Evolutionary conservation across 64 coral and sea anemone genomes (phyloP).

Genomic region (Catalaphyllia jardinei): DNA sequence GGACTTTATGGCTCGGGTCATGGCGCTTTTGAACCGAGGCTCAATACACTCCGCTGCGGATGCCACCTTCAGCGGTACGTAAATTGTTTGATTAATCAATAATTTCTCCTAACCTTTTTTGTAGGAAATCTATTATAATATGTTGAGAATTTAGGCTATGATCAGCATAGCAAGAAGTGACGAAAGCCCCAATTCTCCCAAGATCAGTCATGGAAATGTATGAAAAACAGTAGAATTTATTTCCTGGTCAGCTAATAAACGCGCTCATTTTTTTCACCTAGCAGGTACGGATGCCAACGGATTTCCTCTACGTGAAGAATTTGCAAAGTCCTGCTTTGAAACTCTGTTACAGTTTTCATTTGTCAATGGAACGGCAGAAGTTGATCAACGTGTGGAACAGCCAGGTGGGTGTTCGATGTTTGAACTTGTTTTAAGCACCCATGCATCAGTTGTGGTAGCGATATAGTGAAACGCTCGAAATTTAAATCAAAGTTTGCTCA

Average conservation of each 20-base stretch:
- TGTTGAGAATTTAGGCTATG: neutral
- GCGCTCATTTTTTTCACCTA: neutral
- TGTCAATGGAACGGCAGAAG: constrained; percentile 70
- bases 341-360: constrained; percentile 97
- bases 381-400: constrained; percentile 19
- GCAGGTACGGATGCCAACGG: constrained; percentile 86
- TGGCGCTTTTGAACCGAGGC: constrained; percentile 93
- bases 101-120: neutral
- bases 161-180: too few species aligned
- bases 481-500: too few species aligned
- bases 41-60: constrained; percentile 98
- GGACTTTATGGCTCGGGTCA: constrained; percentile 95
- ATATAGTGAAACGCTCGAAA: too few species aligned
- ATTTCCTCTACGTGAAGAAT: constrained; percentile 95
- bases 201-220: neutral
- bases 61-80: constrained; percentile 90
- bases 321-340: constrained; percentile 98
- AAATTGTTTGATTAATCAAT: neutral
- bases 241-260: neutral
- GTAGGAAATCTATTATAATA: neutral
- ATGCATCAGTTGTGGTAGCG: too few species aligned
- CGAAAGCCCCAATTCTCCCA: neutral
- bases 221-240: neutral
- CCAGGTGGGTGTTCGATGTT: neutral
- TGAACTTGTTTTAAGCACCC: neutral